Conservation (phyloP, 2,797 vertebrate species). For the Petrocephalus schoutedeni region DNA sequence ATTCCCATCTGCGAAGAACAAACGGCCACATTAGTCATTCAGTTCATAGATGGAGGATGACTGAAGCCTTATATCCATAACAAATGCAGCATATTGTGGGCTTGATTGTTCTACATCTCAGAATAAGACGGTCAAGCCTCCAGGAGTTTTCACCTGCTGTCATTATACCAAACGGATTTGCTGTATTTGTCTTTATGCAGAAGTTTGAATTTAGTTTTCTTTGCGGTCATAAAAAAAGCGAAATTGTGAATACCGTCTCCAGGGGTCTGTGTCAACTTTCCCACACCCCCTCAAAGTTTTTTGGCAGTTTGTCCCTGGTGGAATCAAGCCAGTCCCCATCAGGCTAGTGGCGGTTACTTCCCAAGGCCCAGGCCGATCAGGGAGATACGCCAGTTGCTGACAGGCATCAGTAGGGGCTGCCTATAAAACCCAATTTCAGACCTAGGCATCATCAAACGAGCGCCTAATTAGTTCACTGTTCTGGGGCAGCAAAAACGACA, state of each 20-base stretch:
- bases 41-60: not conserved
- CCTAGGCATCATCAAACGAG: not conserved
- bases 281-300: not conserved
- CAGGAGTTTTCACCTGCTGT: not conserved
- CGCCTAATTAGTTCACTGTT: not conserved
- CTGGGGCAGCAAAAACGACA: not conserved
- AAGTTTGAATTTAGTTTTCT: not conserved
- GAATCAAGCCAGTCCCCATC: not conserved
- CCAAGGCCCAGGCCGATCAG: not conserved
- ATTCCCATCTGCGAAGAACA: not conserved
- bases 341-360: not conserved
- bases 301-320: not conserved
- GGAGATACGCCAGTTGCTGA: not conserved
- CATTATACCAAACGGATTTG: not conserved
- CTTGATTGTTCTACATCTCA: not conserved
- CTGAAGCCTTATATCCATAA: not conserved
- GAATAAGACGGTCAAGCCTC: not conserved
- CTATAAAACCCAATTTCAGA: not conserved
- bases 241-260: not conserved
- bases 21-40: constrained; percentile 22
- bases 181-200: not conserved
- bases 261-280: not conserved
- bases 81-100: not conserved
- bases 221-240: not conserved
- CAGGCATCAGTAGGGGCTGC: not conserved